Base-by-base conservation (phyloP, 2,113 vertebrate genomes). In the Anarhynchus alexandrinus region DNA sequence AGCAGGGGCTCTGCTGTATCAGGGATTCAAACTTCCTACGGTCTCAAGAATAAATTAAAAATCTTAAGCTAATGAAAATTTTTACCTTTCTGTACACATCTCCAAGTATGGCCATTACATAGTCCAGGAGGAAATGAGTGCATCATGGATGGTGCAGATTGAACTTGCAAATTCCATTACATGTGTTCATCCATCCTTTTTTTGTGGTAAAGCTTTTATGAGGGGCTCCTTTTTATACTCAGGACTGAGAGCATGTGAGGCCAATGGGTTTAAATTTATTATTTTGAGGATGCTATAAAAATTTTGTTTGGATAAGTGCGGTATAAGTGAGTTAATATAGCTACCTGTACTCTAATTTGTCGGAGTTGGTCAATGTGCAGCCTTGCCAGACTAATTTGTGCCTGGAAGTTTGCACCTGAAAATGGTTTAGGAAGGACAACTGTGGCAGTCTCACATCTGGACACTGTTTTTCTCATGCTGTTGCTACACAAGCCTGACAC, bases 131-230 rank as follows among this genome's bases (percentile, higher is more conserved):
- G 6, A 86, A 78, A 54, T 10, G 1, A 82, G 11, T 59, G 29
- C 10, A 6, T 40, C 1, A 0, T 30, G 22, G 21, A 20, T n/a
- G 16, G 20, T 61, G 14, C 8, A 42, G 51, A 40, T 5, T 27
- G n/a, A 66, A 49, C 23, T 29, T 77, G 45, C 0, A 1, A 88
- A 73, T 73, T 55, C 27, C 51, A 3, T 72, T 38, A 18, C 8
- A 7, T 0, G 2, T 30, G 5, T n/a, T 55, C 15, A 29, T 65
- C 32, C 9, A 10, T 80, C 83, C 45, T 61, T 12, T 30, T 21
- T 15, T 66, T 73, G 9, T 15, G 8, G 17, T 72, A 52, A 80
- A 67, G 21, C 8, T 71, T 80, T 72, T 43, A 16, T 2, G 27
- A 9, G 13, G 1, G 3, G 2, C 0, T 54, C 7, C 26, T 65